Conservation (phyloP, 1,140 invertebrate species). For the Eriosoma lanigerum region DNA sequence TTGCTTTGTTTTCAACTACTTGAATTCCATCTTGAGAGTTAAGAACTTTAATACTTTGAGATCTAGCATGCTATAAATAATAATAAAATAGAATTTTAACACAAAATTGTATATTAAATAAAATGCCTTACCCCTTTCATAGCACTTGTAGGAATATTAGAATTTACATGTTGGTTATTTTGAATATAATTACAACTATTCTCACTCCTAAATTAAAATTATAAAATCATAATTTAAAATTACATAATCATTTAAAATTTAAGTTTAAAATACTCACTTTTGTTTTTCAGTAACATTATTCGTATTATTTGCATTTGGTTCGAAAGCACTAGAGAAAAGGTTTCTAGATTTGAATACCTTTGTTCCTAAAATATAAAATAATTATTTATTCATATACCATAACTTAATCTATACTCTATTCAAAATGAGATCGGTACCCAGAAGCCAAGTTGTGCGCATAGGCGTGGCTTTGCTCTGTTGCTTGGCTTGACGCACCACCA, state of each 20-base stretch:
- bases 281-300: neutral
- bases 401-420: no score
- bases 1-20: conserved; percentile 45
- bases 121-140: conserved; percentile 28
- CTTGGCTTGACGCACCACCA: no score
- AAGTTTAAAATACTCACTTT: neutral
- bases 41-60: conserved; percentile 35
- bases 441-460: no score
- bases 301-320: conserved; percentile 17
- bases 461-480: no score
- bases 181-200: neutral
- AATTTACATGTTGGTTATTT: conserved; percentile 1
- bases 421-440: no score
- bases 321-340: conserved; percentile 2
- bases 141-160: neutral
- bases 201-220: neutral
- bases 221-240: neutral
- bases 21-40: conserved; percentile 40
- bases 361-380: conserved; percentile 26
- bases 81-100: neutral
- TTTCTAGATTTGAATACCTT: conserved; percentile 38
- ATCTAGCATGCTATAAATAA: conserved; percentile 5
- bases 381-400: neutral
- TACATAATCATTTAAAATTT: neutral
- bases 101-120: neutral